These are phyloP conservation scores for Nephila pilipes DNA, from an alignment of 1,140 invertebrate species.

Conservation along the genomic window DNA sequence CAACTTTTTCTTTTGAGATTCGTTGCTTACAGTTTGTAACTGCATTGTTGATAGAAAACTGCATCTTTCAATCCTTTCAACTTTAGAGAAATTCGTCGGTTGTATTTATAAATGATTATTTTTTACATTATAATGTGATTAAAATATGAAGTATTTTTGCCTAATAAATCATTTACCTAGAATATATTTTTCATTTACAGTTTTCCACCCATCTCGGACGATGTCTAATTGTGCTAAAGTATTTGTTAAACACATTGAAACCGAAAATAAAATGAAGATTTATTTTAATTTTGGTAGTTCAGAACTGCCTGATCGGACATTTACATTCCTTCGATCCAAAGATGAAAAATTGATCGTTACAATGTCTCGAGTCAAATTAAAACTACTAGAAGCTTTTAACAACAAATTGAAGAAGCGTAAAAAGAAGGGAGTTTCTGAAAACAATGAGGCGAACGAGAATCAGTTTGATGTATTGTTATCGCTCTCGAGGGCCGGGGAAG, in stretches of 20 bases:
- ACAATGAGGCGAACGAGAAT: not conserved
- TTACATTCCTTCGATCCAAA: constrained; percentile 86
- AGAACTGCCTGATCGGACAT: constrained; percentile 82
- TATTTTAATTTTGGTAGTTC: constrained; percentile 38
- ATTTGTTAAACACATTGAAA: constrained; percentile 59
- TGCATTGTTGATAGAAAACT: no score
- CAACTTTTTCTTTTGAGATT: no score
- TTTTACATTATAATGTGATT: not conserved
- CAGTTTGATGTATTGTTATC: not conserved
- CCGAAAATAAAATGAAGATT: constrained; percentile 59
- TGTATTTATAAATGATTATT: no score
- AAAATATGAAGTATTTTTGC: constrained; percentile 2
- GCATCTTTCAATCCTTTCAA: no score
- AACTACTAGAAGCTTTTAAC: constrained; percentile 5
- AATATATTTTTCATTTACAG: not conserved
- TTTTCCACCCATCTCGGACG: not conserved
- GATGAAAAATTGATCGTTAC: constrained; percentile 84
- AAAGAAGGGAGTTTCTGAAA: not conserved
- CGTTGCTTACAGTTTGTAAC: no score
- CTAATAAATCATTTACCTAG: not conserved
- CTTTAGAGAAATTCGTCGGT: no score
- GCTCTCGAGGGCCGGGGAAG: not conserved
- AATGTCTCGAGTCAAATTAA: constrained; percentile 83
- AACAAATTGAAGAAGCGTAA: constrained; percentile 41
- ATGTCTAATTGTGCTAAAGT: constrained; percentile 52